These are phyloP conservation scores for Standfussiana lucernea DNA, from an alignment of 2,888 invertebrate genomes.

Conservation along the genomic window DNA sequence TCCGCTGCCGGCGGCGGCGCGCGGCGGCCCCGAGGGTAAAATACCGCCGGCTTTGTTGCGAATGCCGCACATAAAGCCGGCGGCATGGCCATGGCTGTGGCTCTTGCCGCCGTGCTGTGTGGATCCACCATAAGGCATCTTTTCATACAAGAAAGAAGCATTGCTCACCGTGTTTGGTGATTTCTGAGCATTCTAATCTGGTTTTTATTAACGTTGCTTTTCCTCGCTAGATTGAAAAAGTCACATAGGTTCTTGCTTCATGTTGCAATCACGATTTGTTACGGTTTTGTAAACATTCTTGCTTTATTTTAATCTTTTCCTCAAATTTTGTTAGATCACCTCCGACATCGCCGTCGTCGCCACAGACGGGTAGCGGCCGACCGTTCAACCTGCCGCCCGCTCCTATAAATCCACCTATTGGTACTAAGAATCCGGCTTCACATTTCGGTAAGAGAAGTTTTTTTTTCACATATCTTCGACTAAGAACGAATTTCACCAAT, in stretches of 20 bases:
- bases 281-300: background rate
- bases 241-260: background rate
- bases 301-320: background rate
- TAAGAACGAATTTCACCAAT: background rate
- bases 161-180: background rate
- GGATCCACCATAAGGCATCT: no score
- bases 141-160: background rate
- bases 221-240: background rate
- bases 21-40: no score
- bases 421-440: conserved; percentile 86
- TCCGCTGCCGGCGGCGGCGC: no score
- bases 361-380: conserved; percentile 73
- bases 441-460: conserved; percentile 81
- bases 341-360: conserved; percentile 87
- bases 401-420: conserved; percentile 79
- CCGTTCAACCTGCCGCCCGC: conserved; percentile 77
- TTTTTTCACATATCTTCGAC: background rate
- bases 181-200: background rate
- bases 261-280: background rate
- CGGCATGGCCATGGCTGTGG: no score
- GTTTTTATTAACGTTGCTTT: background rate
- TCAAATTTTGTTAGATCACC: conserved; percentile 80
- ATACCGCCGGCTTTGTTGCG: no score
- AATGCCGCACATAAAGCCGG: no score
- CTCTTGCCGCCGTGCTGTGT: no score